phyloP scores from a whole-genome alignment of 1,140 invertebrate species.

The Drosophila nannoptera region DNA sequence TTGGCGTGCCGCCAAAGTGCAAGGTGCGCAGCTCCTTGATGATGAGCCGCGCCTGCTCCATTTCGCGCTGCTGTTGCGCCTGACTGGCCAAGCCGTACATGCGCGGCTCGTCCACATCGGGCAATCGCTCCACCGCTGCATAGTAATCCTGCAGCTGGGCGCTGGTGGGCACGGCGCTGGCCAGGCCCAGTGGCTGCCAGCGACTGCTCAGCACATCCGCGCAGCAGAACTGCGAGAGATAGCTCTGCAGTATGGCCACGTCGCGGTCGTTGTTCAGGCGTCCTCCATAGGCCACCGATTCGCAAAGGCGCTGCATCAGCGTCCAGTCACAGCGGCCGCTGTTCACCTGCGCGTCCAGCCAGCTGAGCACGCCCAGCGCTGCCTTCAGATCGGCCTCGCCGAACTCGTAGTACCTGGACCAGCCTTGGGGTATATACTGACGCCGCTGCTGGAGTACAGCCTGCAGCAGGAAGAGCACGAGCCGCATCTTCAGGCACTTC shows the following conservation, averaged over 20 bases:
- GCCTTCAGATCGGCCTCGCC: conserved; percentile 90
- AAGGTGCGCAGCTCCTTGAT: conserved; percentile 59
- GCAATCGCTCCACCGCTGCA: conserved; percentile 82
- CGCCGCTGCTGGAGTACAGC: conserved; percentile 93
- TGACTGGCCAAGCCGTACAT: conserved; percentile 87
- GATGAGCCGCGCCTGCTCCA: conserved; percentile 55
- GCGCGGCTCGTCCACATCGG: conserved; percentile 85
- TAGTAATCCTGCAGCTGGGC: conserved; percentile 82
- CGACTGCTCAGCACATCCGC: conserved; percentile 82
- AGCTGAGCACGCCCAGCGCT: conserved; percentile 86
- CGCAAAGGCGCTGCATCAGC: conserved; percentile 88
- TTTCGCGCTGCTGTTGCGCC: conserved; percentile 66
- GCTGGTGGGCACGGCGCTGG: conserved; percentile 80
- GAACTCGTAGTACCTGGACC: conserved; percentile 95
- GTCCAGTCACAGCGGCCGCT: conserved; percentile 83
- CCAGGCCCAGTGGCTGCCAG: conserved; percentile 81
- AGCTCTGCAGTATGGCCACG: conserved; percentile 85
- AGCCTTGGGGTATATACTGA: conserved; percentile 89
- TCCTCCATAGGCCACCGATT: conserved; percentile 93
- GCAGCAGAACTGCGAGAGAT: conserved; percentile 87
- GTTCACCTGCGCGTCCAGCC: conserved; percentile 79
- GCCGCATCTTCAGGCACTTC: conserved; percentile 72
- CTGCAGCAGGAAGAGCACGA: conserved; percentile 81
- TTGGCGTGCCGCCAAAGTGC: conserved; percentile 56
- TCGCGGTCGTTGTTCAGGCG: conserved; percentile 91